Percentiles rank a stretch among this genome's conserved stretches.
Evolutionary conservation across 2,113 vertebrate genomes (phyloP).

Genomic region (Enhydra lutris): DNA sequence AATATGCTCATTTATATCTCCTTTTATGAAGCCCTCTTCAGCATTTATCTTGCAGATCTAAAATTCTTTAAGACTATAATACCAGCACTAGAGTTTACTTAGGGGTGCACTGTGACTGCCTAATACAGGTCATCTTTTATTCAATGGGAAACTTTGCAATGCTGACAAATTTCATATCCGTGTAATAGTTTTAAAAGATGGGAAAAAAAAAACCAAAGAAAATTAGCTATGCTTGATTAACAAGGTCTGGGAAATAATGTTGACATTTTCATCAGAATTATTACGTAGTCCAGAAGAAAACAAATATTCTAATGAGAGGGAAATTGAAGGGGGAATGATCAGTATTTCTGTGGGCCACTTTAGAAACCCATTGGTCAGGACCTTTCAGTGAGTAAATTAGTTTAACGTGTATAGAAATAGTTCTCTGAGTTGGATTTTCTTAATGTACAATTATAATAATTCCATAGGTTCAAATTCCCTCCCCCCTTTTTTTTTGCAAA

Average conservation of each 20-base stretch:
- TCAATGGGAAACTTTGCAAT: neutral
- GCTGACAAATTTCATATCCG: neutral
- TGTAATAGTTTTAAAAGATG: neutral
- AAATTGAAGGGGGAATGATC: constrained; percentile 45
- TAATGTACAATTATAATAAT: constrained; percentile 66
- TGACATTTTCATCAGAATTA: neutral
- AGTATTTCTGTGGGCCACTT: constrained; percentile 41
- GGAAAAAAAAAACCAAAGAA: neutral
- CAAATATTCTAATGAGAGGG: neutral
- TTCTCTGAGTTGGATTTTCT: constrained; percentile 43
- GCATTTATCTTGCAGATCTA: neutral
- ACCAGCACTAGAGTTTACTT: too few relatives aligned
- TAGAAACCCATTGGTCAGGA: constrained; percentile 50
- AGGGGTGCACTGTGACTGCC: neutral
- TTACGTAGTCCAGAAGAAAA: neutral
- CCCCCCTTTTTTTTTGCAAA: constrained; percentile 38
- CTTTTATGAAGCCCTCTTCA: neutral
- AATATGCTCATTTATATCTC: neutral
- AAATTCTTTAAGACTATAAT: neutral
- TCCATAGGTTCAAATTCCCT: constrained; percentile 64
- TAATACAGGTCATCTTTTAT: neutral
- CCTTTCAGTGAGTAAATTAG: constrained; percentile 56
- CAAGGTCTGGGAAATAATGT: neutral
- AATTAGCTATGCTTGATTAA: neutral
- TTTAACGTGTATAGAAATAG: constrained; percentile 57